Evolutionary conservation across 2,113 vertebrate genomes (phyloP).

Genomic region (Callaeas wilsoni): DNA sequence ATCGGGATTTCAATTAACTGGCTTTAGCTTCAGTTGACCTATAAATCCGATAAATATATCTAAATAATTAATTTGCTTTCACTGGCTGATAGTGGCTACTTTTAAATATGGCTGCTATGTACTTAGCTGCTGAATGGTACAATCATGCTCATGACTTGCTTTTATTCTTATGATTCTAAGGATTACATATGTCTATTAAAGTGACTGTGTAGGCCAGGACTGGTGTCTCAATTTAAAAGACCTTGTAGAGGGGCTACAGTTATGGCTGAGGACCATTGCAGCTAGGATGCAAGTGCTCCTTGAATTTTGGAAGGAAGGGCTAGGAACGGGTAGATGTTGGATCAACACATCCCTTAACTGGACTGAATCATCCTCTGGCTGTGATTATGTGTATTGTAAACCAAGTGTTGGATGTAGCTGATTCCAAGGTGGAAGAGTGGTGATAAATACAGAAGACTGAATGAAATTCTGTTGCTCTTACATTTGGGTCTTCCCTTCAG

Average conservation of each 20-base stretch:
- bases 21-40: conserved; percentile 1
- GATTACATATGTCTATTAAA: neutral
- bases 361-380: neutral
- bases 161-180: neutral
- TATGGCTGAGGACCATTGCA: neutral
- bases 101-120: neutral
- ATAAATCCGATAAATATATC: conserved; percentile 49
- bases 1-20: conserved; percentile 47
- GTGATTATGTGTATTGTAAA: neutral
- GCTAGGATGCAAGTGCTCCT: neutral
- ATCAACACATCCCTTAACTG: neutral
- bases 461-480: neutral
- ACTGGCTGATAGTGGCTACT: neutral
- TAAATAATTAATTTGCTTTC: conserved; percentile 52
- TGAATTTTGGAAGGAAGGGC: neutral
- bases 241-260: neutral
- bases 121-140: neutral
- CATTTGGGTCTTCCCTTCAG: neutral
- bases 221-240: neutral
- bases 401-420: neutral
- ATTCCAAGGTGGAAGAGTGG: neutral
- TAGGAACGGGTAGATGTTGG: neutral
- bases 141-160: neutral
- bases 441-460: neutral
- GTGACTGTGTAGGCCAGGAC: neutral